Percentiles rank a stretch among this genome's conserved stretches.
Evolutionary conservation across 2,113 vertebrate species (phyloP).

Genomic region (Heteronetta atricapilla): DNA sequence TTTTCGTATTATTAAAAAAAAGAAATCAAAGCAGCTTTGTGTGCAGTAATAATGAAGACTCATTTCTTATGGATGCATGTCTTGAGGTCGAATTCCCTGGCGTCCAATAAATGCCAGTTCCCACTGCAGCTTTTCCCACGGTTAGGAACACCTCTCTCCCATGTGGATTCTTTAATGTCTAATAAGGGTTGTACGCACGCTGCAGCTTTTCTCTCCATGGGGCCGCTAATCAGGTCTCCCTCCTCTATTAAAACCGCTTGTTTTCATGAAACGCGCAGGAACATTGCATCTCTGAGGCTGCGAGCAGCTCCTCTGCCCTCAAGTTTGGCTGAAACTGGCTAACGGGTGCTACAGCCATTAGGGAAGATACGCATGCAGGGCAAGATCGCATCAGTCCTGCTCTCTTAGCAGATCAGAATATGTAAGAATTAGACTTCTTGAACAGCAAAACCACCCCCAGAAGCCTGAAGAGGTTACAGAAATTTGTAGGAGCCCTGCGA

Average conservation of each 20-base stretch:
- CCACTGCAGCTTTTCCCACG: slow-evolving; percentile 71
- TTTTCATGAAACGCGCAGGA: slow-evolving; percentile 47
- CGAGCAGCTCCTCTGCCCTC: background rate
- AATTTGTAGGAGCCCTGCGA: background rate
- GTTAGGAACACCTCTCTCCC: slow-evolving; percentile 70
- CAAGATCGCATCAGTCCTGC: background rate
- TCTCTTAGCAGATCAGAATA: background rate
- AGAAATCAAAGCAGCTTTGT: background rate
- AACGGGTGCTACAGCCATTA: background rate
- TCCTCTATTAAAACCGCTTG: slow-evolving; percentile 45
- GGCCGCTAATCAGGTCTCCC: slow-evolving; percentile 60
- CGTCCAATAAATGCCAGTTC: slow-evolving; percentile 57
- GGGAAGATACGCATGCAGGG: background rate
- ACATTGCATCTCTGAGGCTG: background rate
- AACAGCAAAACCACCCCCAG: background rate
- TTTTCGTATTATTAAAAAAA: background rate
- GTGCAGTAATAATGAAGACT: slow-evolving; percentile 51
- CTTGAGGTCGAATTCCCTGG: slow-evolving; percentile 54
- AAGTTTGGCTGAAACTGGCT: background rate
- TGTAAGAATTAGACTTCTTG: background rate
- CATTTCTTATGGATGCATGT: slow-evolving; percentile 40
- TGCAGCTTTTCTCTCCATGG: slow-evolving; percentile 68
- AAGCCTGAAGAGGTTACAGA: background rate
- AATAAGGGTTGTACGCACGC: slow-evolving; percentile 53
- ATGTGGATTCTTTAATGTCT: slow-evolving; percentile 72